Evolutionary conservation across 2,797 vertebrate species (phyloP), one percentile per base, ranked within the genome.

Genomic region (Gadopsis bispinosus): DNA sequence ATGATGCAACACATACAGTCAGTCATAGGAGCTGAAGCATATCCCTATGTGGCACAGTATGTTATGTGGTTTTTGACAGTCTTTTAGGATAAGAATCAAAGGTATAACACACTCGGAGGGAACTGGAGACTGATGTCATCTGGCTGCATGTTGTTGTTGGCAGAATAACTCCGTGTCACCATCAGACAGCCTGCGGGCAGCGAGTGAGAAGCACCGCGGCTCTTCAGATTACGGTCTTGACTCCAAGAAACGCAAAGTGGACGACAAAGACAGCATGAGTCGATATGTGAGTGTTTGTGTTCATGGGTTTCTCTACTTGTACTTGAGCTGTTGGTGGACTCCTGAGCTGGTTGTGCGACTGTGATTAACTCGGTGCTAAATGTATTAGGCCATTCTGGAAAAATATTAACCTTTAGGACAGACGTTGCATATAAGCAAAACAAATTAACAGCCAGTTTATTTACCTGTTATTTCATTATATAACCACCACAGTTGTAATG

Each of bases 111-210:
- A 29, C 45, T 67, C 6, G 3, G 60, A 17, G 65, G 26, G 61
- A 54, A 47, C 41, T 47, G 47, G 61, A 53, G 26, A 73, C 77
- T 93, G 58, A 91, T 63, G 72, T 50, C n/a, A 22, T 74, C 20
- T 84, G 54, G 79, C 53, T 89, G 41, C 69, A 11, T 84, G 56
- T 83, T 78, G 60, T 85, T 69, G 78, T 83, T 77, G 80, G 81
- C 76, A 99, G 98, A 99, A 99, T 84, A 98, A 98, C 86, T 98
- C 97, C 0, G 96, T 98, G 81, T 99, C 98, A 0, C 98, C 97
- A 1, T 97, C 97, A 4, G 98, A 99, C 93, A 98, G 97, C 91
- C 92, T 98, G 85, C 93, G 97, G 66, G 86, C 94, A 1, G 93
- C 96, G 59, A 97, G 96, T 0, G 97, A 99, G 92, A 99, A 98